Evolutionary conservation across 2,797 vertebrate genomes (phyloP).

Genomic region (Amazona ochrocephala): DNA sequence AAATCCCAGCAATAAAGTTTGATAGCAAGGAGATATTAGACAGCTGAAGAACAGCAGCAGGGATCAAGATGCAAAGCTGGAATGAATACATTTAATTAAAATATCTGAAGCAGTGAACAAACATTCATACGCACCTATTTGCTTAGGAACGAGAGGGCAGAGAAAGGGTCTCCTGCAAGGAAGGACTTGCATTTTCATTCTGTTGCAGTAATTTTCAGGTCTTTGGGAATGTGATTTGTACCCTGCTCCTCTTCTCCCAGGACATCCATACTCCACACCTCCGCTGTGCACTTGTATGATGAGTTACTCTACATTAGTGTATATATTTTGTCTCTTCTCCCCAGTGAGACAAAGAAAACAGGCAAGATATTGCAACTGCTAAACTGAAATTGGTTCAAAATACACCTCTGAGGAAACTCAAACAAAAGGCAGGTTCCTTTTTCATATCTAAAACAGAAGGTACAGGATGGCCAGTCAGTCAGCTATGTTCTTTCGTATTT

Average conservation of each 20-base stretch:
- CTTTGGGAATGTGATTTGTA: neutral
- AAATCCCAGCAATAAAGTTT: neutral
- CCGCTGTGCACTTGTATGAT: fast-evolving
- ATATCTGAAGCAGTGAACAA: neutral
- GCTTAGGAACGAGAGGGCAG: neutral
- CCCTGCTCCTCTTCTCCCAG: neutral
- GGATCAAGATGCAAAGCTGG: neutral
- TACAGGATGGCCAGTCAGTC: neutral
- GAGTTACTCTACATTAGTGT: neutral
- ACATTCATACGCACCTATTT: neutral
- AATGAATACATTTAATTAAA: neutral
- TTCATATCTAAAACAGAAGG: neutral
- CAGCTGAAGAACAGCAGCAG: neutral
- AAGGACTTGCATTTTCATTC: neutral
- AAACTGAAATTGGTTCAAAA: neutral
- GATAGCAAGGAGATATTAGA: neutral
- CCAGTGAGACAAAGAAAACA: neutral
- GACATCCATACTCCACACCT: too few relatives aligned
- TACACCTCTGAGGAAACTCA: neutral
- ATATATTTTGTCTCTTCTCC: neutral
- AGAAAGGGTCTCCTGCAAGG: neutral
- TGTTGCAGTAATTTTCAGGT: neutral
- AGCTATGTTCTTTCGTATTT: neutral
- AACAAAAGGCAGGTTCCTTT: neutral
- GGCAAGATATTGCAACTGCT: neutral